Evolutionary conservation across 2,113 vertebrate species (phyloP).

Genomic region (Phaethon lepturus): DNA sequence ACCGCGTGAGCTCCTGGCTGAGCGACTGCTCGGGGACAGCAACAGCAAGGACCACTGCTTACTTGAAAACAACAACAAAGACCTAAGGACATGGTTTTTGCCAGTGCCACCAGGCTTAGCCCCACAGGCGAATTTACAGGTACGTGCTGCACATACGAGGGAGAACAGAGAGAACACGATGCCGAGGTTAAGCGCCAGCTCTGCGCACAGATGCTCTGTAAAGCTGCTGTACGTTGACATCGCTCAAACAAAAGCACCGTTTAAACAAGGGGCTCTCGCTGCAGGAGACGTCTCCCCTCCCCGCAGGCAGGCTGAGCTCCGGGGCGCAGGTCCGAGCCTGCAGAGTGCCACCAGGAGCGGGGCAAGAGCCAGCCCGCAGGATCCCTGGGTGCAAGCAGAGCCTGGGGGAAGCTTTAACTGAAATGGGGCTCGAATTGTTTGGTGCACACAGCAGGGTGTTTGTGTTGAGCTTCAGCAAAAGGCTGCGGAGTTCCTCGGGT

Average conservation of each 20-base stretch:
- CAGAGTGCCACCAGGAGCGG: neutral
- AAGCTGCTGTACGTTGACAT: neutral
- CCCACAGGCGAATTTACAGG: neutral
- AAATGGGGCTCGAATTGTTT: neutral
- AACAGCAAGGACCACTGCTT: accelerated
- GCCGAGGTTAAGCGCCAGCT: neutral
- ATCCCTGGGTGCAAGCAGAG: neutral
- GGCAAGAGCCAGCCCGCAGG: neutral
- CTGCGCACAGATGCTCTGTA: neutral
- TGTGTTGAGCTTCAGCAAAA: neutral
- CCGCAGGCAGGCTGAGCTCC: neutral
- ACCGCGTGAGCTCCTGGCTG: accelerated
- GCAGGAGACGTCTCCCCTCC: neutral
- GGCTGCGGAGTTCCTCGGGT: neutral
- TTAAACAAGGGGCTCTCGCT: neutral
- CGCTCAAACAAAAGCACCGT: neutral
- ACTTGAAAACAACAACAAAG: neutral
- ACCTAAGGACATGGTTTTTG: neutral
- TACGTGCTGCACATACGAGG: neutral
- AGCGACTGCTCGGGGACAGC: accelerated
- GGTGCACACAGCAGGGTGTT: accelerated
- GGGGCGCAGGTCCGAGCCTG: accelerated
- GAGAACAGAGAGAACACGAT: neutral
- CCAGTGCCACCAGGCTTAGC: neutral
- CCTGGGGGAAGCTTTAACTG: neutral